phyloP scores from a whole-genome alignment of 2,888 invertebrate species.

The Tenodera sinensis region DNA sequence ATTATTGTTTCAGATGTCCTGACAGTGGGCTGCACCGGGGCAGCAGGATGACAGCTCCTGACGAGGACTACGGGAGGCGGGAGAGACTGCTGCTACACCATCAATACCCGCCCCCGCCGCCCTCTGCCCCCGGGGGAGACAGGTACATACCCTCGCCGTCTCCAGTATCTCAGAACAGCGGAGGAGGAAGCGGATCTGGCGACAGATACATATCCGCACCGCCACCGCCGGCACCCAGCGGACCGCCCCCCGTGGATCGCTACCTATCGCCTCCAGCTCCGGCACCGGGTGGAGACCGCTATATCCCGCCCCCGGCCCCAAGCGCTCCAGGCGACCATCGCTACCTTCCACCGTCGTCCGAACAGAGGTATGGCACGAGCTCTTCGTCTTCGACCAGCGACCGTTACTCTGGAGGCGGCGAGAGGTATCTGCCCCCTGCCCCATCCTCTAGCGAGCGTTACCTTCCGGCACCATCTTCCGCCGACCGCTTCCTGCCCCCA shows the following conservation, averaged over 20 bases:
- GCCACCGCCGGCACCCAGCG: neutral
- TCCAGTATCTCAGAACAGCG: neutral
- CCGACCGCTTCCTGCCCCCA: constrained; percentile 45
- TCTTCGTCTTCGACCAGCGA: constrained; percentile 39
- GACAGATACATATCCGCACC: constrained; percentile 19
- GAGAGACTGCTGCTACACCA: constrained; percentile 32
- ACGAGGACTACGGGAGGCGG: constrained; percentile 34
- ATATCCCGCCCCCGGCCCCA: constrained; percentile 22
- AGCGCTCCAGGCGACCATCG: constrained; percentile 18
- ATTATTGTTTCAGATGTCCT: constrained; percentile 55
- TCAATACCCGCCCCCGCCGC: constrained; percentile 30
- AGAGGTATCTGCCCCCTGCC: constrained; percentile 55
- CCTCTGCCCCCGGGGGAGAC: constrained; percentile 5
- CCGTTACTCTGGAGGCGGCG: constrained; percentile 43
- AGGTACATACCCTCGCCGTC: constrained; percentile 7
- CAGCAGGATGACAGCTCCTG: constrained; percentile 56
- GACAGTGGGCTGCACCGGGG: constrained; percentile 59
- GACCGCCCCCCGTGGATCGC: constrained; percentile 10
- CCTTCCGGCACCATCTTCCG: constrained; percentile 33
- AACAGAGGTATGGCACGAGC: constrained; percentile 37
- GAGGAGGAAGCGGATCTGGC: neutral
- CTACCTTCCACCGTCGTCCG: constrained; percentile 34
- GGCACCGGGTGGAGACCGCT: constrained; percentile 20
- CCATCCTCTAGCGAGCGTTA: constrained; percentile 34
- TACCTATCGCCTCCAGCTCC: constrained; percentile 21